Conservation (phyloP, 2,113 vertebrate species). For the Synchiropus splendidus region DNA sequence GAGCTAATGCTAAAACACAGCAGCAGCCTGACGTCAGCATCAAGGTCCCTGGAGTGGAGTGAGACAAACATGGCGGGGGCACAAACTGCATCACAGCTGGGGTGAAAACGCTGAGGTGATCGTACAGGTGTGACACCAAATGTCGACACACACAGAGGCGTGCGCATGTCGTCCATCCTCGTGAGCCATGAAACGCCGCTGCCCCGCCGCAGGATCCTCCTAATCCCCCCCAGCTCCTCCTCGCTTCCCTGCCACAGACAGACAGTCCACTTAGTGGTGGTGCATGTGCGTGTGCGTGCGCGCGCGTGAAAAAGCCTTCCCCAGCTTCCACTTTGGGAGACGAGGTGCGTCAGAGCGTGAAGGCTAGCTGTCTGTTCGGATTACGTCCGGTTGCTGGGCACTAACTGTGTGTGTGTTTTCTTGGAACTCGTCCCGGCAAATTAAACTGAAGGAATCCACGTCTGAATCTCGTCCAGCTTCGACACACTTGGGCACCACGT, state of each 20-base stretch:
- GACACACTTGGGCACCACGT: background rate
- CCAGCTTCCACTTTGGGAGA: slow-evolving; percentile 43
- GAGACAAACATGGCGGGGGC: too few relatives aligned
- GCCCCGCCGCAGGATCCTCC: slow-evolving; percentile 3
- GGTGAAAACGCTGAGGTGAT: background rate
- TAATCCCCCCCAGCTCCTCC: slow-evolving; percentile 16
- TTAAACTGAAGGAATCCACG: slow-evolving; percentile 18
- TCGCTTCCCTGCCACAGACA: slow-evolving; percentile 35
- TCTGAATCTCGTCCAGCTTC: slow-evolving; percentile 11
- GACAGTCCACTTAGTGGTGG: slow-evolving; percentile 36
- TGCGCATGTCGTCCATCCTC: slow-evolving; percentile 1
- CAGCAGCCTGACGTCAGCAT: too few relatives aligned
- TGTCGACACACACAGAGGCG: background rate
- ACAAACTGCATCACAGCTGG: background rate
- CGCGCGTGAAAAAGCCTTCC: slow-evolving; percentile 26
- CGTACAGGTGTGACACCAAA: background rate
- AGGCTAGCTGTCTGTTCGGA: slow-evolving; percentile 50
- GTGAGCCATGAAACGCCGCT: slow-evolving; percentile 3
- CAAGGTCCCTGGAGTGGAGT: too few relatives aligned
- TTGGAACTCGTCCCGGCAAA: slow-evolving; percentile 5
- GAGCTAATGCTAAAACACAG: too few relatives aligned
- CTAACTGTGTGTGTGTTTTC: slow-evolving; percentile 13
- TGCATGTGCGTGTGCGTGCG: slow-evolving; percentile 9
- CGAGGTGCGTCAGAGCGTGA: slow-evolving; percentile 49
- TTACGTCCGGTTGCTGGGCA: slow-evolving; percentile 43